Evolutionary conservation across 2,888 invertebrate species (phyloP).

Genomic region (Leptogaster cylindrica): DNA sequence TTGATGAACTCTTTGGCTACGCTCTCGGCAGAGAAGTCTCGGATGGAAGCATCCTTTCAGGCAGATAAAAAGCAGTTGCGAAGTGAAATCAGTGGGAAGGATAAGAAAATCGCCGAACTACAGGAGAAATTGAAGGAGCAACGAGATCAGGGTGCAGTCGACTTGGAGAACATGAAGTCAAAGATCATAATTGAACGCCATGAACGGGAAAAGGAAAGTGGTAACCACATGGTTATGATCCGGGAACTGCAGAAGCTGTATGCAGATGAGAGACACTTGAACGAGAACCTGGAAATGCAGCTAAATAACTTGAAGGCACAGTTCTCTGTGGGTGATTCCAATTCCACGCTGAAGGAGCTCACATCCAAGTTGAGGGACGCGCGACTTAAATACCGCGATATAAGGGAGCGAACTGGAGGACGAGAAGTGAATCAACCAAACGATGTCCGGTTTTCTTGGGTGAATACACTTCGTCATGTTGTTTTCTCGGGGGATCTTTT

Average conservation of each 20-base stretch:
- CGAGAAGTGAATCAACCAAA: no score
- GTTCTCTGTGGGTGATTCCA: constrained; percentile 57
- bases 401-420: no score
- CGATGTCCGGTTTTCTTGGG: no score
- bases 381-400: no score
- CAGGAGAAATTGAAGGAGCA: constrained; percentile 68
- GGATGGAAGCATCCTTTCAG: constrained; percentile 84
- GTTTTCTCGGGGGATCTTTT: no score
- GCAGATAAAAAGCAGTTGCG: constrained; percentile 71
- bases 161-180: constrained; percentile 72
- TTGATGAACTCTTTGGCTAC: constrained; percentile 77
- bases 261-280: constrained; percentile 74
- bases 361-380: constrained; percentile 71
- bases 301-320: constrained; percentile 64
- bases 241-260: constrained; percentile 81
- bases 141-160: constrained; percentile 66
- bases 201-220: constrained; percentile 81
- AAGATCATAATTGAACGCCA: constrained; percentile 78
- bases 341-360: constrained; percentile 62
- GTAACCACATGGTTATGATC: constrained; percentile 77
- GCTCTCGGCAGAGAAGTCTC: constrained; percentile 80
- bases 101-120: constrained; percentile 66
- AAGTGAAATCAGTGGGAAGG: constrained; percentile 63
- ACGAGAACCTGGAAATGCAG: constrained; percentile 75
- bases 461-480: no score